phyloP scores from a whole-genome alignment of 2,888 invertebrate genomes.

The Acrobasis consociella region DNA sequence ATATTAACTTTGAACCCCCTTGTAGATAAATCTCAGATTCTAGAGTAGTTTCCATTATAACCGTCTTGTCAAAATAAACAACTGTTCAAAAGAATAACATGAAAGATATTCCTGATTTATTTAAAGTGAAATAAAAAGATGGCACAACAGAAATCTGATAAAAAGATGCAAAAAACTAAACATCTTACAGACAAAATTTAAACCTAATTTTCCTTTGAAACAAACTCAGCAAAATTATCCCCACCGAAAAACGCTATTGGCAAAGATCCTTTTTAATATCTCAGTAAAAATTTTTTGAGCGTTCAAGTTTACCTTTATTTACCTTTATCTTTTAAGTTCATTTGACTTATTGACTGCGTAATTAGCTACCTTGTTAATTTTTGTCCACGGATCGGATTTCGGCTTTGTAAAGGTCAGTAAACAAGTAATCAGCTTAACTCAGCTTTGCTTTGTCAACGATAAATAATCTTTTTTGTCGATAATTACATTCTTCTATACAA shows the following conservation, averaged over 20 bases:
- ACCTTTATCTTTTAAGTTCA: slow-evolving; percentile 22
- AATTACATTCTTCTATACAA: slow-evolving; percentile 9
- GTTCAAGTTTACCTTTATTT: slow-evolving; percentile 22
- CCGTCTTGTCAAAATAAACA: too few species aligned
- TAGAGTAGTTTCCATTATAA: too few species aligned
- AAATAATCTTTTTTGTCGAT: slow-evolving; percentile 36
- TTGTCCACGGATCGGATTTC: slow-evolving; percentile 49
- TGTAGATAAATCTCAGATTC: too few species aligned
- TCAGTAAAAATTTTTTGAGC: slow-evolving; percentile 8
- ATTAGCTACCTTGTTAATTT: slow-evolving; percentile 51
- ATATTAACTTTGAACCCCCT: too few species aligned
- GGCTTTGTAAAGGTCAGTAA: slow-evolving; percentile 52
- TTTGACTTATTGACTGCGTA: slow-evolving; percentile 39
- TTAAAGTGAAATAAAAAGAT: too few species aligned
- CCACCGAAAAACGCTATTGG: neutral
- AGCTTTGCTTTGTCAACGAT: slow-evolving; percentile 38
- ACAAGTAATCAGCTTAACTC: slow-evolving; percentile 56
- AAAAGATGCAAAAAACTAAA: neutral
- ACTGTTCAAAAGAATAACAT: too few species aligned
- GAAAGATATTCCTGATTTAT: too few species aligned
- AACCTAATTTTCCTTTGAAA: neutral
- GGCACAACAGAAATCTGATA: neutral
- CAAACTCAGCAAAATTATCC: slow-evolving; percentile 5
- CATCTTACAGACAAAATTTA: neutral
- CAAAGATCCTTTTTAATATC: slow-evolving; percentile 3